Conservation (phyloP, 2,888 invertebrate genomes). For the Dinocampus coccinellae region DNA sequence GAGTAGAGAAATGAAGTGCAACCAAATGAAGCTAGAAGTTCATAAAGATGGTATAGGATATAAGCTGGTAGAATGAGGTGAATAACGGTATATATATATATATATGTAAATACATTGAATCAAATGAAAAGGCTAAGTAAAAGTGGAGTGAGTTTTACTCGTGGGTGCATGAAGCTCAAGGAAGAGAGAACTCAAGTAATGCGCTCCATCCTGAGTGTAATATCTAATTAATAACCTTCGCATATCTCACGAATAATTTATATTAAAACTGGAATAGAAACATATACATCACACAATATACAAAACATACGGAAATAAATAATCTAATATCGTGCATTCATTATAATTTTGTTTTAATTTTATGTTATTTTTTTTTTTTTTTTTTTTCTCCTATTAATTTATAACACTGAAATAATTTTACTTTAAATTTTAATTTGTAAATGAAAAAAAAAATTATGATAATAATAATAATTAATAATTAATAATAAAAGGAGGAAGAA, state of each 20-base stretch:
- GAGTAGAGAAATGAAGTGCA: background rate
- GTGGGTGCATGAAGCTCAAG: conserved; percentile 27
- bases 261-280: conserved; percentile 53
- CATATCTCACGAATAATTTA: conserved; percentile 49
- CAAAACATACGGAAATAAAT: background rate
- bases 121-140: background rate
- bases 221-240: conserved; percentile 60
- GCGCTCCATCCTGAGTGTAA: conserved; percentile 47
- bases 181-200: conserved; percentile 49
- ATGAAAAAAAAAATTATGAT: too few species aligned
- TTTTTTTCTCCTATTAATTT: too few species aligned
- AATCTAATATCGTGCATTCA: background rate
- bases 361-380: too few species aligned
- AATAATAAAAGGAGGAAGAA: too few species aligned
- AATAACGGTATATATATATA: background rate
- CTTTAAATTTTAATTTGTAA: too few species aligned
- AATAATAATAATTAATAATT: too few species aligned
- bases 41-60: background rate
- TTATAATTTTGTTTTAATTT: too few species aligned
- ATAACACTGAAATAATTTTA: too few species aligned
- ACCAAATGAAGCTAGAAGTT: background rate
- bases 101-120: too few species aligned
- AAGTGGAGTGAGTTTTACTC: background rate
- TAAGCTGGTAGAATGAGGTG: background rate
- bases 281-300: background rate